Percentiles rank a stretch among this genome's conserved stretches.
Conservation (phyloP, 2,888 invertebrate genomes). For the Junonia oenone region DNA sequence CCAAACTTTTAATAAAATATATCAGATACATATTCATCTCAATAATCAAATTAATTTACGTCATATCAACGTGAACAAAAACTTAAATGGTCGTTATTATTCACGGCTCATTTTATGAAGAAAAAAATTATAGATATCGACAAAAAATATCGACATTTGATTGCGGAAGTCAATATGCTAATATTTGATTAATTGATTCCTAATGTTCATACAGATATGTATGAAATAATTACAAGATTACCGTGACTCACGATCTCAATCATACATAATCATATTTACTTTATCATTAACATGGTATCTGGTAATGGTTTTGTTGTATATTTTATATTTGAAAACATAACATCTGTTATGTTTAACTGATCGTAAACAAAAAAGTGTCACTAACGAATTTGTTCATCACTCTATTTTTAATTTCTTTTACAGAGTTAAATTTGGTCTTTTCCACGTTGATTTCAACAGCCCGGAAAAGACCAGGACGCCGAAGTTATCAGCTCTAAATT, state of each 20-base stretch:
- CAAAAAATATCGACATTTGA: too few species aligned
- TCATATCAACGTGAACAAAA: too few species aligned
- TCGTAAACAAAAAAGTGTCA: too few species aligned
- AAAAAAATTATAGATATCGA: background rate
- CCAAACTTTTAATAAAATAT: too few species aligned
- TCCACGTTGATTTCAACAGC: conserved; percentile 64
- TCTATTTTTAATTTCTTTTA: too few species aligned
- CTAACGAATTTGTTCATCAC: too few species aligned
- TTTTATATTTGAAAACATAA: too few species aligned
- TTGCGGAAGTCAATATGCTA: background rate
- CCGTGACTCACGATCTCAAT: conserved; percentile 9
- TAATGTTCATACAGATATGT: background rate
- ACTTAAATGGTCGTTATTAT: background rate
- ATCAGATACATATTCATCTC: too few species aligned
- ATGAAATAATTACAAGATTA: conserved; percentile 7
- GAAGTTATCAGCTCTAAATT: conserved; percentile 64
- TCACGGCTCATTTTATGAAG: background rate
- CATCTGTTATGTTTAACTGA: too few species aligned
- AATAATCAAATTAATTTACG: too few species aligned
- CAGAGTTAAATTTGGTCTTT: conserved; percentile 70
- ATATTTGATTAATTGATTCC: background rate
- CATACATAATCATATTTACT: background rate
- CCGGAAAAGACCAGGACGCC: conserved; percentile 60
- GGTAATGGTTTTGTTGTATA: too few species aligned
- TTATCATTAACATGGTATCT: background rate